These are phyloP conservation scores for Thripadectes ignobilis DNA, from an alignment of 2,797 vertebrate genomes.

Conservation along the genomic window DNA sequence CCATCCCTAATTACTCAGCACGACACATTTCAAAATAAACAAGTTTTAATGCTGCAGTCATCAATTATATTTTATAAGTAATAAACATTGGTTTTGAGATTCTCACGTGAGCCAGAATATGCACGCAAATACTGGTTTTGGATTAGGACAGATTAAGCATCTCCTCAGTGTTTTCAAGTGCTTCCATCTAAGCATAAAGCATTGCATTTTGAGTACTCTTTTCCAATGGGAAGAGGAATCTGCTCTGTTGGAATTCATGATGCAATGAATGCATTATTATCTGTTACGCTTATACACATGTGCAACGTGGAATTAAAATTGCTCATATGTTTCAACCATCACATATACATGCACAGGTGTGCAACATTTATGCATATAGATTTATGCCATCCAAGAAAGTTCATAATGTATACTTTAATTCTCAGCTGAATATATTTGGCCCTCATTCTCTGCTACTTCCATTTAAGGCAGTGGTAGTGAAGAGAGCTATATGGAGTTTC, in stretches of 20 bases:
- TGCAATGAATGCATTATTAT: not conserved
- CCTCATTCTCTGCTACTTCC: not conserved
- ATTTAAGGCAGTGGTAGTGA: constrained; percentile 17
- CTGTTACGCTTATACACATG: not conserved
- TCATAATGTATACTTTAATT: not conserved
- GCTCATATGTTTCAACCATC: not conserved
- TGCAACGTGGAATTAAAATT: not conserved
- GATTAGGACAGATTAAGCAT: not conserved
- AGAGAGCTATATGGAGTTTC: constrained; percentile 1
- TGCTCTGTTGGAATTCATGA: not conserved
- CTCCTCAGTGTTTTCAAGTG: not conserved
- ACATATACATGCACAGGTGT: not conserved
- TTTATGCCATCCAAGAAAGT: not conserved
- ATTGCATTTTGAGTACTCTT: not conserved
- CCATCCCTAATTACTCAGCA: not conserved
- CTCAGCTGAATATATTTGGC: not conserved
- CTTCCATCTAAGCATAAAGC: not conserved
- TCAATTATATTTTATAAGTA: not conserved
- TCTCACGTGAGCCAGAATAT: not conserved
- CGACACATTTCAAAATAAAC: not conserved
- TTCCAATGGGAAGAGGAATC: not conserved
- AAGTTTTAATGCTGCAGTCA: not conserved
- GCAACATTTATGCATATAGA: not conserved
- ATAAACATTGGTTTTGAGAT: not conserved
- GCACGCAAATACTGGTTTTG: not conserved